These are phyloP conservation scores for Muricea muricata DNA, from an alignment of 92 coral and sea anemone species.

Conservation along the genomic window DNA sequence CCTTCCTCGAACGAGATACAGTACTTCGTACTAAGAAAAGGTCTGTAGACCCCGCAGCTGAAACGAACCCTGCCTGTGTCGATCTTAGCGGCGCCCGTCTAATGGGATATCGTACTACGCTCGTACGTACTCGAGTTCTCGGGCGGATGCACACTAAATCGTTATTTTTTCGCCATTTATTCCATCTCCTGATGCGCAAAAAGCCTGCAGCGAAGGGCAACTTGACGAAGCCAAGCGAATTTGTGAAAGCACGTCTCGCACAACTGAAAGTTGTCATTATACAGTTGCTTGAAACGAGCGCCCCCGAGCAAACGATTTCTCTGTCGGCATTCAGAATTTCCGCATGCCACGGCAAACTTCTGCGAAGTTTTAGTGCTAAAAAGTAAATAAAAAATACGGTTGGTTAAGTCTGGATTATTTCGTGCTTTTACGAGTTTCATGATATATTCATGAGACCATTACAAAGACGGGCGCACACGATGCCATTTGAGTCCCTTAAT, in stretches of 20 bases:
- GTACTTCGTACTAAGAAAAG: neutral
- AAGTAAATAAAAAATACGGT: neutral
- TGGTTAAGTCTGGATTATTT: neutral
- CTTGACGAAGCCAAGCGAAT: constrained; percentile 15
- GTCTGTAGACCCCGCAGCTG: too few relatives aligned
- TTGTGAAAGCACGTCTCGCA: neutral
- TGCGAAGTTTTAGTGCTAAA: neutral
- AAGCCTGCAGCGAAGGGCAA: too few relatives aligned
- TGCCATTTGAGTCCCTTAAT: too few relatives aligned
- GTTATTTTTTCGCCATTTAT: neutral
- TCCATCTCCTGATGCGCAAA: neutral
- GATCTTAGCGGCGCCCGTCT: too few relatives aligned
- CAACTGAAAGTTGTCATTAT: constrained; percentile 12
- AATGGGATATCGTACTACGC: too few relatives aligned
- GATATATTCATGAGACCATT: too few relatives aligned
- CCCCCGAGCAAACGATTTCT: constrained; percentile 8
- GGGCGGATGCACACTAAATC: too few relatives aligned
- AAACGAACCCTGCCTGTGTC: too few relatives aligned
- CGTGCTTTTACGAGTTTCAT: too few relatives aligned
- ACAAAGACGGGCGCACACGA: too few relatives aligned
- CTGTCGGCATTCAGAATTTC: neutral
- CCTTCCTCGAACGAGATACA: neutral
- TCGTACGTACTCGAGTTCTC: too few relatives aligned
- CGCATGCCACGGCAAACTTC: constrained; percentile 25
- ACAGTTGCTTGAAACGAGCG: neutral